Base-by-base conservation (phyloP, 2,888 invertebrate species). In the Folsomia candida region DNA sequence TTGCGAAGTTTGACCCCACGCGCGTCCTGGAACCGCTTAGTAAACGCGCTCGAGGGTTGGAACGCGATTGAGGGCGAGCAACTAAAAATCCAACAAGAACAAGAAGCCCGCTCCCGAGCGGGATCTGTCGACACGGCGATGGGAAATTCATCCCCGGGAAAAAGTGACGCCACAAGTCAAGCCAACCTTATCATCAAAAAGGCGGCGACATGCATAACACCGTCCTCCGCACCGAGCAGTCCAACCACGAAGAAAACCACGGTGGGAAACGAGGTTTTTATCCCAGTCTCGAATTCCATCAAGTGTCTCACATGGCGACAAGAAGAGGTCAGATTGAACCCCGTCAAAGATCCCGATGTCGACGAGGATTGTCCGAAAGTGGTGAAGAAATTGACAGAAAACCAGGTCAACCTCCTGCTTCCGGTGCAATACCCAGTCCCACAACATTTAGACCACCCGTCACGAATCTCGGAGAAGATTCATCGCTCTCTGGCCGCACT, bases 231-330 rank as follows among this genome's bases (percentile, higher is more conserved):
- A 1, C 61, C 71, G 0, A 59, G 65, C 0, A 60, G 62, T 14
- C 70, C 76, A 2, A 74, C 76, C 1, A 68, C 72, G 25, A 75
- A 73, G 64, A 70, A 74, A 37, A 67, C 66, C 11, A n/a, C n/a
- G n/a, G n/a, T n/a, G n/a, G n/a, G n/a, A n/a, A n/a, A n/a, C n/a
- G n/a, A n/a, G n/a, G 76, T 78, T 18, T 74, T 77, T 67, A 76
- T 74, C 54, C 76, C 74, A 20, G 70, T 64, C 28, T 75, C 74
- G 11, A 73, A 51, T 58, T 77, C 78, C 11, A 72, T 74, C 51
- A 79, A 78, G 67, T 79, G 79, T 57, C 71, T 78, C 1, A 77
- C 78, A 0, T 79, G 79, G 79, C 59, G 72, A 29, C 76, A 77
- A 37, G 75, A 78, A 51, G 79, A 79, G 54, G 18, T 47, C 9